Conservation (phyloP, 2,888 invertebrate genomes). For the Amiota mariae region DNA sequence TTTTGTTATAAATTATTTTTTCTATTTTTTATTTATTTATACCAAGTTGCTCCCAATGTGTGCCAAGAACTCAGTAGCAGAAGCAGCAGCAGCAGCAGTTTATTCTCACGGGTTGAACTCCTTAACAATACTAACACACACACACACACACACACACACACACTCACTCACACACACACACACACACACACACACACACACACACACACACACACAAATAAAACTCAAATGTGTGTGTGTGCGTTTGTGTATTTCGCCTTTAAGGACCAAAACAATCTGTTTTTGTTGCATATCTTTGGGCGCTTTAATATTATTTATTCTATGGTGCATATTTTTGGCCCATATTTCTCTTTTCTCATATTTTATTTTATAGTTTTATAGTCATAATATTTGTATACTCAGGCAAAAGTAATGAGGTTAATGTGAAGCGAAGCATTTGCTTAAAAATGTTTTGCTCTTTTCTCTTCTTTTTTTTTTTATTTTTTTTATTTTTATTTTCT, state of each 20-base stretch:
- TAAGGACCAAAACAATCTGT: neutral
- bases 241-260: neutral
- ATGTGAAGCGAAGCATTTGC: conserved; percentile 14
- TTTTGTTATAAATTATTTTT: conserved; percentile 63
- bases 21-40: conserved; percentile 50
- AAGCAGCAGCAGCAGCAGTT: conserved; percentile 1
- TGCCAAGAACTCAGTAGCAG: conserved; percentile 14
- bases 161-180: neutral
- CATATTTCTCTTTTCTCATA: neutral
- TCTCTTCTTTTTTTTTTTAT: neutral
- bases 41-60: conserved; percentile 38
- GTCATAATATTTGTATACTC: conserved; percentile 16
- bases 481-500: too few species aligned
- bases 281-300: conserved; percentile 2
- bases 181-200: neutral
- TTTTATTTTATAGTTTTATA: too few species aligned
- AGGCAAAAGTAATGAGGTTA: conserved; percentile 23
- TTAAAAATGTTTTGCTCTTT: neutral
- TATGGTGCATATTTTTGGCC: conserved; percentile 8
- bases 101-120: neutral
- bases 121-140: neutral
- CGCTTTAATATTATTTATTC: conserved; percentile 10
- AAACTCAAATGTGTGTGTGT: neutral
- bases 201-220: neutral
- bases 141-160: neutral